A percentile compares a stretch with the other conserved stretches of the same genome.
Evolutionary conservation across 1,140 invertebrate species (phyloP).

Genomic region (Oreohelix idahoensis): DNA sequence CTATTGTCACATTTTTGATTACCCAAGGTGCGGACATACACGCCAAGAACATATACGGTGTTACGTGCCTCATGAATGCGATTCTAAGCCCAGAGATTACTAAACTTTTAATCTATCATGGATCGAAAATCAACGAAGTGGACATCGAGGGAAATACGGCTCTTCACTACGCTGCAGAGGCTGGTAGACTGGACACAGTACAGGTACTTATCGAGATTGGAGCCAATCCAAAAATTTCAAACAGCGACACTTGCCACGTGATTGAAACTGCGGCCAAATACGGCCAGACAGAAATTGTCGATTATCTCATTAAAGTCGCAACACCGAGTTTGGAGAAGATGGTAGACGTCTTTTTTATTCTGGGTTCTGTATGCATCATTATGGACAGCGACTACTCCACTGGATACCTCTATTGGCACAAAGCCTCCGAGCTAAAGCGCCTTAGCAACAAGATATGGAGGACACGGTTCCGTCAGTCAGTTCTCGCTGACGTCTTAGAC

Average conservation of each 20-base stretch:
- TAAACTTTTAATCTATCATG: background rate
- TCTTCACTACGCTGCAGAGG: slow-evolving; percentile 24
- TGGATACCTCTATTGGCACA: slow-evolving; percentile 10
- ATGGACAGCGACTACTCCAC: background rate
- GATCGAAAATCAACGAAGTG: slow-evolving; percentile 12
- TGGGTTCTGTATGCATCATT: slow-evolving; percentile 19
- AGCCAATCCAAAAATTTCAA: slow-evolving; percentile 1
- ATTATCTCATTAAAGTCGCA: slow-evolving; percentile 10
- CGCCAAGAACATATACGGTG: background rate
- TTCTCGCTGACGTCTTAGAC: background rate
- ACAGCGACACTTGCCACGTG: background rate
- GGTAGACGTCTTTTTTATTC: background rate
- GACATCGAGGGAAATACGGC: slow-evolving; percentile 9
- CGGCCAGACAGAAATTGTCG: background rate
- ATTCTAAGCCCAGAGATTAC: background rate
- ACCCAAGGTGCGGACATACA: slow-evolving; percentile 6
- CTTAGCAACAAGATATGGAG: background rate
- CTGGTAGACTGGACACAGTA: slow-evolving; percentile 17
- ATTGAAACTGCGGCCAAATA: slow-evolving; percentile 26
- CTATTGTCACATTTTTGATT: background rate
- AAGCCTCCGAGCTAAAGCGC: slow-evolving; percentile 2
- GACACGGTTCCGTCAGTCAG: background rate
- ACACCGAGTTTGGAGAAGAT: background rate
- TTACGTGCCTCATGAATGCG: slow-evolving; percentile 28
- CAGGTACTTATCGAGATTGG: slow-evolving; percentile 12